Conservation (phyloP, 2,888 invertebrate genomes). For the Rhogogaster chlorosoma region DNA sequence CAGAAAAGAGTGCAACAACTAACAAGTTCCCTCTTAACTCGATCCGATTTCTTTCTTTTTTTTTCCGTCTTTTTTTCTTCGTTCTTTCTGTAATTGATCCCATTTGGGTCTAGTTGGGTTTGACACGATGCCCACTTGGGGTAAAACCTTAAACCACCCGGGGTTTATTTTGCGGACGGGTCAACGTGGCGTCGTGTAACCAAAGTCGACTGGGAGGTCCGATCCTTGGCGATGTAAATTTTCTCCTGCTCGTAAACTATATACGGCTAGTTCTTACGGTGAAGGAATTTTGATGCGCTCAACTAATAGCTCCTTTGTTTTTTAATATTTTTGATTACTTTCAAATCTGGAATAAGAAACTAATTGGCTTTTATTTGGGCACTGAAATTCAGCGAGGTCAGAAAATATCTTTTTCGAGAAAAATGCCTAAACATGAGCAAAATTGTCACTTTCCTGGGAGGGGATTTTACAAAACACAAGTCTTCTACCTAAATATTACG, state of each 20-base stretch:
- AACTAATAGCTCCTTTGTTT: no score
- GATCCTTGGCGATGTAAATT: constrained; percentile 43
- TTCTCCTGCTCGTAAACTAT: constrained; percentile 4
- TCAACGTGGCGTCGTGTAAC: constrained; percentile 41
- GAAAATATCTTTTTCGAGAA: no score
- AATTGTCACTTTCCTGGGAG: no score
- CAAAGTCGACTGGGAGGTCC: constrained; percentile 43
- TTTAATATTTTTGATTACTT: no score
- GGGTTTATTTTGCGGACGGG: constrained; percentile 33
- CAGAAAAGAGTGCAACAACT: constrained; percentile 24
- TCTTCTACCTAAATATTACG: no score
- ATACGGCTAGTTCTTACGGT: no score
- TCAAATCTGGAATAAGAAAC: no score
- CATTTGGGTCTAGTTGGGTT: constrained; percentile 44
- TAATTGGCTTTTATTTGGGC: no score
- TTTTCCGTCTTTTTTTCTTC: background rate
- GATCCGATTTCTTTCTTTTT: background rate
- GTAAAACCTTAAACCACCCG: constrained; percentile 27
- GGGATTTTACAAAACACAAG: no score
- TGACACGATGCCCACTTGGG: constrained; percentile 17
- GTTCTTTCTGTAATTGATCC: constrained; percentile 35
- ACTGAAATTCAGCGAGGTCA: no score
- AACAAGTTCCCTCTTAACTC: constrained; percentile 31
- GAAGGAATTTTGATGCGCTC: no score
- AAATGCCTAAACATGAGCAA: no score